Base-by-base conservation (phyloP, 2,113 vertebrate species). In the Labeo rohita region DNA sequence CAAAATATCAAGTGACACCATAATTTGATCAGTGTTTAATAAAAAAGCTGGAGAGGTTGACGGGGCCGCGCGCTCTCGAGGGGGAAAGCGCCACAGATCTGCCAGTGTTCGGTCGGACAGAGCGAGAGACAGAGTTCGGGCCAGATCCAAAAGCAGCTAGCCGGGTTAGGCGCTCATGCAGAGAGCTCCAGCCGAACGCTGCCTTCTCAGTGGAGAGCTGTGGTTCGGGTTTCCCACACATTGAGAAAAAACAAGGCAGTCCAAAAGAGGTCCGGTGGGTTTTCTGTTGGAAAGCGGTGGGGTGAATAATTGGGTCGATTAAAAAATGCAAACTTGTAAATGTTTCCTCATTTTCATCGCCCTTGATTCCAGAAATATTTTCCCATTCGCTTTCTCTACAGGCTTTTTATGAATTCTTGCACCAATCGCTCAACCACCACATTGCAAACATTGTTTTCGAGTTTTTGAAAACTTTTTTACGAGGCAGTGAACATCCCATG, bases 191-290 rank as follows among this genome's bases (percentile, higher is more conserved):
- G 85, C 65, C 80, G 80, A 89, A 82, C 84, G 87, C 79, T 68
- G 36, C 68, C 80, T 85, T 82, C 88, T 88, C 70, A 86, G 84
- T 87, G 89, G 85, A 89, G 86, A 87, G 85, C 72, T 10, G 86
- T 87, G 39, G 39, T 86, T 88, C 87, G 39, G 85, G 79, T 87
- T 90, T 90, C 83, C 80, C 77, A 93, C 91, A 93, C 90, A 89
- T 91, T 92, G 81, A 80, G 59, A 79, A 16, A 91, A 89, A 87
- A 39, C 2, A 61, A 59, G 68, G 85, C 73, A 45, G 86, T 89
- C 86, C 43, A 83, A 72, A 92, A 90, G 50, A 80, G 87, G 85
- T 90, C 85, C 83, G 79, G 76, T 88, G 86, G 88, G 88, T 75
- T 88, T 86, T 83, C 86, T 88, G 84, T 85, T 88, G 78, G 66